Conservation (phyloP, 2,888 invertebrate species). For the Acheta domesticus region DNA sequence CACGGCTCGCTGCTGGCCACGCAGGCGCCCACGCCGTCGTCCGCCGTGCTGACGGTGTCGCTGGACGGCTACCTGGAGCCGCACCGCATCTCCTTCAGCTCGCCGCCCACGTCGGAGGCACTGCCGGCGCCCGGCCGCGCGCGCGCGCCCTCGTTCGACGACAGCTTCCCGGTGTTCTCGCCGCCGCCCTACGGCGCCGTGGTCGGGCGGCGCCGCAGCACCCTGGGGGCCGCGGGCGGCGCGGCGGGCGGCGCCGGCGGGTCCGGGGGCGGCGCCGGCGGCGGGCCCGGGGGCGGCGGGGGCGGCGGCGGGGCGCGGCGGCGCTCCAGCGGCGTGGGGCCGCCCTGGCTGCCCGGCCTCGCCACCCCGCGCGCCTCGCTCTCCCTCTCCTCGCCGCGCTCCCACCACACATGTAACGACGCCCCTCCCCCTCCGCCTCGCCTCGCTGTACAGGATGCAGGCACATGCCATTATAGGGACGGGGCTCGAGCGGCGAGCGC, state of each 20-base stretch:
- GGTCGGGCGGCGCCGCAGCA: conserved; percentile 42
- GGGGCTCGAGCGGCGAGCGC: too few relatives aligned
- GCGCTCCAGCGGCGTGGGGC: conserved; percentile 50
- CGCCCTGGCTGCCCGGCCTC: conserved; percentile 53
- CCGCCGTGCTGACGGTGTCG: conserved; percentile 78
- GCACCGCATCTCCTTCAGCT: conserved; percentile 74
- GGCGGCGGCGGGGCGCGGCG: conserved; percentile 41
- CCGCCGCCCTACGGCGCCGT: conserved; percentile 65
- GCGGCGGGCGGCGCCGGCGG: conserved; percentile 48
- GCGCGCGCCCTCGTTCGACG: conserved; percentile 68
- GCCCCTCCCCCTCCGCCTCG: too few relatives aligned
- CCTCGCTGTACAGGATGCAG: too few relatives aligned
- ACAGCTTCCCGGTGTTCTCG: conserved; percentile 81
- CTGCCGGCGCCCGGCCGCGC: conserved; percentile 25
- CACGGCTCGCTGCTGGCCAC: conserved; percentile 52
- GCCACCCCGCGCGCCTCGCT: conserved; percentile 68
- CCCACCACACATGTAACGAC: conserved; percentile 86
- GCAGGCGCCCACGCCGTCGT: conserved; percentile 60
- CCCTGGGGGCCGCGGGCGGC: conserved; percentile 35
- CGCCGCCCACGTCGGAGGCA: conserved; percentile 71
- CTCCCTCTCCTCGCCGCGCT: conserved; percentile 73
- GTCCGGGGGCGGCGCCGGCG: conserved; percentile 51
- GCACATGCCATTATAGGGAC: too few relatives aligned
- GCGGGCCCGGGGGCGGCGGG: conserved; percentile 41
- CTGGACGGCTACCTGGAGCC: conserved; percentile 84